A percentile compares a stretch with the other conserved stretches of the same genome.
These are phyloP conservation scores for Anabacerthia variegaticeps DNA, from an alignment of 2,797 vertebrate species.

Conservation along the genomic window DNA sequence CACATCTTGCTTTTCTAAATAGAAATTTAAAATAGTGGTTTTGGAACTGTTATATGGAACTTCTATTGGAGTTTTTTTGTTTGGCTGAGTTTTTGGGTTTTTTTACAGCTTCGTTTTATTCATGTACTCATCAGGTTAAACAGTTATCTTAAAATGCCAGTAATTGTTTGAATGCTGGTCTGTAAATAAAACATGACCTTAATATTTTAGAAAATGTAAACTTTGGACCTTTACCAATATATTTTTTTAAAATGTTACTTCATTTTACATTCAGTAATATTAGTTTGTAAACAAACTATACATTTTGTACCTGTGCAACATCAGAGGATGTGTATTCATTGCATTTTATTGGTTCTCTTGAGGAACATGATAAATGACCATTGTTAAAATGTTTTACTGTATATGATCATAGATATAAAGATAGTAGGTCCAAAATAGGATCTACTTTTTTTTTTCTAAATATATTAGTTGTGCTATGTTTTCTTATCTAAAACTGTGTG, in stretches of 20 bases:
- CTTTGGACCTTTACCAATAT: slow-evolving; percentile 57
- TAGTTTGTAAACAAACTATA: slow-evolving; percentile 69
- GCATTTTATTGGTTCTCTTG: slow-evolving; percentile 72
- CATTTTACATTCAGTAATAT: slow-evolving; percentile 55
- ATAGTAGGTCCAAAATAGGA: slow-evolving; percentile 44
- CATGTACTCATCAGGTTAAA: slow-evolving; percentile 59
- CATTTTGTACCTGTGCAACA: slow-evolving; percentile 68
- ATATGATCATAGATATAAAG: slow-evolving; percentile 60
- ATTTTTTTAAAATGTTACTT: slow-evolving; percentile 63
- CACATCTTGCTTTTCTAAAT: slow-evolving; percentile 67
- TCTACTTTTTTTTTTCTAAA: slow-evolving; percentile 59
- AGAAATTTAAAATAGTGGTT: slow-evolving; percentile 58
- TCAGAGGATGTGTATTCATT: slow-evolving; percentile 72
- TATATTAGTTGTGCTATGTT: slow-evolving; percentile 36
- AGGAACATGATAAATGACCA: slow-evolving; percentile 71
- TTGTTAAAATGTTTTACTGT: slow-evolving; percentile 69
- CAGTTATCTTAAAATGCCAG: slow-evolving; percentile 70
- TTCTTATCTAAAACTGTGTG: slow-evolving; percentile 27
- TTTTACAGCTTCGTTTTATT: slow-evolving; percentile 68
- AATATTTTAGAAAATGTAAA: slow-evolving; percentile 75
- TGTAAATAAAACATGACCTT: slow-evolving; percentile 73
- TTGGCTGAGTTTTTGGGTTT: background rate
- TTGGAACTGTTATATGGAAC: slow-evolving; percentile 48
- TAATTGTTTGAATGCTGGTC: slow-evolving; percentile 68
- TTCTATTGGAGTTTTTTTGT: background rate